Base-by-base conservation (phyloP, 2,113 vertebrate species). In the Nestor notabilis region DNA sequence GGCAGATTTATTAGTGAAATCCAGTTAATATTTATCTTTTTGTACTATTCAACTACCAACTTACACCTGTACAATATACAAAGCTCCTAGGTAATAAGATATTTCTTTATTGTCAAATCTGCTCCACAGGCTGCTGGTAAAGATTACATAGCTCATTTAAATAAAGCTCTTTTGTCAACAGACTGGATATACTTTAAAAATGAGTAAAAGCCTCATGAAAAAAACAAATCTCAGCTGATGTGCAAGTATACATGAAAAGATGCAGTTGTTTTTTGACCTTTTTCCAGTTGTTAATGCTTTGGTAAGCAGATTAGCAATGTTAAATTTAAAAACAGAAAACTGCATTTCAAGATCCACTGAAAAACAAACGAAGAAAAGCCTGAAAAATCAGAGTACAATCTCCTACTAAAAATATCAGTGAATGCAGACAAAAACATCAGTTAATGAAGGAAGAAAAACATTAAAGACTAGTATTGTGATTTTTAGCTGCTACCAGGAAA, bases 71-170 rank as follows among this genome's bases (percentile, higher is more conserved):
- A 95, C 53, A 43, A 78, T 61, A 93, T 49, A 96, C 78, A 95
- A 97, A 98, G 96, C 95, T 97, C 85, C 91, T 80, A 96, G 74
- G 83, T 94, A 98, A 97, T 97, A 96, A 97, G 91, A 94, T 98
- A 95, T 95, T 97, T 97, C 93, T 97, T 97, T 95, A 96, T 97
- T 94, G 96, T 97, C 81, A 97, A 97, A 95, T 95, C 82, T 74
- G 72, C 94, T 98, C 81, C 87, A 97, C 69, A 97, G 96, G 91
- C 91, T 95, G 81, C 83, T 96, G 69, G 96, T 97, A 95, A 98
- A 98, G 92, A 98, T 97, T 93, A 97, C 92, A 94, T 75, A 96
- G 93, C 91, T 97, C 89, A 93, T 97, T 97, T 97, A 90, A 97
- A 92, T 95, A 97, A 98, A 97, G 91, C 93, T 76, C 88, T 85